These are phyloP conservation scores for Oopsacas minuta DNA, from an alignment of 37 sponge, comb jelly and placozoan genomes.

Conservation along the genomic window DNA sequence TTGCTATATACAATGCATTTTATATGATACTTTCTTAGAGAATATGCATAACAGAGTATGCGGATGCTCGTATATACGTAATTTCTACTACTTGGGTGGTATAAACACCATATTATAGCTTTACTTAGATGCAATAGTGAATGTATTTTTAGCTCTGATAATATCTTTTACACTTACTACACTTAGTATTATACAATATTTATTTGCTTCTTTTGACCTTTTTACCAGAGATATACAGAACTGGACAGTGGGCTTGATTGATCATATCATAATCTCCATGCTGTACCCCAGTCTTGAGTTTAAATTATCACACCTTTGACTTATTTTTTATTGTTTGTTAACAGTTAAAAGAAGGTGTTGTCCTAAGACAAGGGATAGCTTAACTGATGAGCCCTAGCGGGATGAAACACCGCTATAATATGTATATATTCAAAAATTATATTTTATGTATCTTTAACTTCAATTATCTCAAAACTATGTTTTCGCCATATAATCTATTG, in stretches of 20 bases:
- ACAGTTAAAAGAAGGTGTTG: not conserved
- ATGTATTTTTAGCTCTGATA: not conserved
- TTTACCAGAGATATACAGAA: too few species aligned
- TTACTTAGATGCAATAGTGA: too few species aligned
- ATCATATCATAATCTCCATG: not conserved
- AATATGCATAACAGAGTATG: too few species aligned
- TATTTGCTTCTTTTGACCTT: not conserved
- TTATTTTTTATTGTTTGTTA: not conserved
- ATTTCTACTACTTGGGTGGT: too few species aligned
- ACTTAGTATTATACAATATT: not conserved
- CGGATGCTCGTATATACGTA: too few species aligned
- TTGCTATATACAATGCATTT: too few species aligned
- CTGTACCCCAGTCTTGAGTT: not conserved
- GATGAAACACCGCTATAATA: not conserved
- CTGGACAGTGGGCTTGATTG: not conserved
- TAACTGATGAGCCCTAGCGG: not conserved
- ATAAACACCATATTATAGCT: too few species aligned
- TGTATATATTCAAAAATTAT: too few species aligned
- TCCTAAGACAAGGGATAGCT: not conserved
- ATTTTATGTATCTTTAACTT: too few species aligned
- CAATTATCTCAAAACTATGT: too few species aligned
- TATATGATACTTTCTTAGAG: too few species aligned
- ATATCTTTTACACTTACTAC: not conserved
- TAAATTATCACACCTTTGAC: not conserved
- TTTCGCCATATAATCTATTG: too few species aligned